Percentiles rank a stretch among this genome's conserved stretches.
Evolutionary conservation across 2,888 invertebrate species (phyloP).

Genomic region (Metallyticus violacea): DNA sequence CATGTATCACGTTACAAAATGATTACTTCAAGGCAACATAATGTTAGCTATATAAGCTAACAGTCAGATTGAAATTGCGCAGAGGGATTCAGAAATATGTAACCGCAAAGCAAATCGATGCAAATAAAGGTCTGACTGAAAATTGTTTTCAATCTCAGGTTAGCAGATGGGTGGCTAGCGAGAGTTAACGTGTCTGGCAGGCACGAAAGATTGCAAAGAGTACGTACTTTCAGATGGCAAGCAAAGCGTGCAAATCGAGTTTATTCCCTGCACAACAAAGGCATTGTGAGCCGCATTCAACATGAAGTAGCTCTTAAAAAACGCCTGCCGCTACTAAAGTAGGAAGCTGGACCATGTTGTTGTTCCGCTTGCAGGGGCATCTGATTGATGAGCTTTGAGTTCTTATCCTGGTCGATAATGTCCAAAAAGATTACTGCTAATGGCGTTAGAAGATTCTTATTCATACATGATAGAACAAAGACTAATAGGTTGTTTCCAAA

Average conservation of each 20-base stretch:
- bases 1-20: too few species aligned
- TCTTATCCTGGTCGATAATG: background rate
- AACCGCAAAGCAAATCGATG: too few species aligned
- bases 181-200: too few species aligned
- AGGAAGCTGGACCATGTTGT: background rate
- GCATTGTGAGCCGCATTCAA: background rate
- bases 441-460: background rate
- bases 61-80: too few species aligned
- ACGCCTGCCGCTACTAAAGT: background rate
- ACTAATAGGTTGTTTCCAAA: too few species aligned
- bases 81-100: too few species aligned
- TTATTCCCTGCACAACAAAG: background rate
- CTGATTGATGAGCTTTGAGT: constrained; percentile 11
- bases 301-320: background rate
- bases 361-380: constrained; percentile 2
- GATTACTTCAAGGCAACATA: too few species aligned
- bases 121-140: too few species aligned
- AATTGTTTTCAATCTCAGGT: too few species aligned
- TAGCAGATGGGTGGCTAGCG: too few species aligned
- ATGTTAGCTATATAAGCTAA: too few species aligned
- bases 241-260: background rate
- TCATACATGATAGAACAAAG: background rate
- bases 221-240: background rate
- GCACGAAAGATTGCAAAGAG: background rate
- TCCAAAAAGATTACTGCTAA: background rate